phyloP scores from a whole-genome alignment of 2,797 vertebrate genomes.

The Chloroceryle amazona region DNA sequence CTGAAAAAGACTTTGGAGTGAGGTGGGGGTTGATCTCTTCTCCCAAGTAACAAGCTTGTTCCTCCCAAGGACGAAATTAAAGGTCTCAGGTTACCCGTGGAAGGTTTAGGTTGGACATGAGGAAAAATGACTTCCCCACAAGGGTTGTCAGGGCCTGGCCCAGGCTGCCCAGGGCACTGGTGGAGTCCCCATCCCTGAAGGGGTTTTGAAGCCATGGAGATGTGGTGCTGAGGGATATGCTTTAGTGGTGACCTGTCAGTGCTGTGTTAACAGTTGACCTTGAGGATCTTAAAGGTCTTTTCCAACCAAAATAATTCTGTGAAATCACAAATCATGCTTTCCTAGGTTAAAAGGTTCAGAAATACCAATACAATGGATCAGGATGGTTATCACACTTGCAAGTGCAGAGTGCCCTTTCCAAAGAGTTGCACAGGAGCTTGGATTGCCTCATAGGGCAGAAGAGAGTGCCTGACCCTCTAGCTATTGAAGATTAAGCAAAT shows the following conservation, averaged over 20 bases:
- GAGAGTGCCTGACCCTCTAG: background rate
- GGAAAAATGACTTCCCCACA: background rate
- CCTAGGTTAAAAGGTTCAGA: background rate
- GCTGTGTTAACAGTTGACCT: background rate
- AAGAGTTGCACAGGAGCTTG: background rate
- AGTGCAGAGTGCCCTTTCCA: background rate
- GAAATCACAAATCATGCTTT: background rate
- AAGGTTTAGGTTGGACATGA: background rate
- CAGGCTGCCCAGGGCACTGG: background rate
- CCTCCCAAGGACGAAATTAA: background rate
- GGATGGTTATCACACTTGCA: background rate
- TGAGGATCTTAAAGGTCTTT: background rate
- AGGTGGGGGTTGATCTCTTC: background rate
- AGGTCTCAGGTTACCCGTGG: background rate
- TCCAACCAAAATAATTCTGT: background rate
- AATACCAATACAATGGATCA: background rate
- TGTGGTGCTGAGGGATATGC: background rate
- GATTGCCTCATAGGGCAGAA: background rate
- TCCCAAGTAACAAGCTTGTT: background rate
- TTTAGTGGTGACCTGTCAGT: background rate
- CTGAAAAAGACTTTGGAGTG: background rate
- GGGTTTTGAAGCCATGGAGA: background rate
- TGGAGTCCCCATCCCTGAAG: background rate
- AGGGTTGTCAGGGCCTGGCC: background rate
- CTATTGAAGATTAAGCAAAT: background rate